Percentiles rank a stretch among this genome's conserved stretches.
These are phyloP conservation scores for Perodicticus potto DNA, from an alignment of 2,797 vertebrate species.

Conservation along the genomic window DNA sequence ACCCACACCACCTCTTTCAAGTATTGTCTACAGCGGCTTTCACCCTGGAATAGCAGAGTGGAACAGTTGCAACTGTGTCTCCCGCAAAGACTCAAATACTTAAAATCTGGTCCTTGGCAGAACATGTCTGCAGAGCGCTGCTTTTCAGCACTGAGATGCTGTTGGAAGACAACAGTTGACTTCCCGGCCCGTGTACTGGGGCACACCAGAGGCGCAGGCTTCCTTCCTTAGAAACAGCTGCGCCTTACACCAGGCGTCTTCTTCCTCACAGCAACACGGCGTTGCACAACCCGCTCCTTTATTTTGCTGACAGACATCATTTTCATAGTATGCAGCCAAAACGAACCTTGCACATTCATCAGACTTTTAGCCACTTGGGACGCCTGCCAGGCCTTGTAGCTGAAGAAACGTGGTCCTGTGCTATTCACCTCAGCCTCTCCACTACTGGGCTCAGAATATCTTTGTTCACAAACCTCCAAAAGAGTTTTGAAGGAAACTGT, in stretches of 20 bases:
- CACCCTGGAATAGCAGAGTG: neutral
- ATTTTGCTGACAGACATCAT: neutral
- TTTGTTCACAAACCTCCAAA: neutral
- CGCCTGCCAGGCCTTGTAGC: neutral
- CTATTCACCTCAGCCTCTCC: neutral
- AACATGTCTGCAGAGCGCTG: neutral
- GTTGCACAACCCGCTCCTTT: neutral
- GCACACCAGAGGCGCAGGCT: too few species aligned
- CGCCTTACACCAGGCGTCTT: too few species aligned
- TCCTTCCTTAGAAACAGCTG: neutral
- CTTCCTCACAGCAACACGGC: neutral
- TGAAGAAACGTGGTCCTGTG: neutral
- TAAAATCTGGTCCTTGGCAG: neutral
- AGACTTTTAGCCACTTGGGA: neutral
- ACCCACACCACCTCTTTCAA: neutral
- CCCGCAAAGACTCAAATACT: neutral
- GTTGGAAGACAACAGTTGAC: neutral
- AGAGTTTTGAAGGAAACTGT: neutral
- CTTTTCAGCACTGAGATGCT: neutral
- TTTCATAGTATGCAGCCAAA: neutral
- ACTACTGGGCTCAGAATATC: neutral
- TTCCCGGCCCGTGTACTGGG: fast-evolving
- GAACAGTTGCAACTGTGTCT: neutral
- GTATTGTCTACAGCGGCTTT: neutral
- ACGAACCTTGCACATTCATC: neutral